phyloP scores from a whole-genome alignment of 2,797 vertebrate genomes.

The Artibeus jamaicensis region DNA sequence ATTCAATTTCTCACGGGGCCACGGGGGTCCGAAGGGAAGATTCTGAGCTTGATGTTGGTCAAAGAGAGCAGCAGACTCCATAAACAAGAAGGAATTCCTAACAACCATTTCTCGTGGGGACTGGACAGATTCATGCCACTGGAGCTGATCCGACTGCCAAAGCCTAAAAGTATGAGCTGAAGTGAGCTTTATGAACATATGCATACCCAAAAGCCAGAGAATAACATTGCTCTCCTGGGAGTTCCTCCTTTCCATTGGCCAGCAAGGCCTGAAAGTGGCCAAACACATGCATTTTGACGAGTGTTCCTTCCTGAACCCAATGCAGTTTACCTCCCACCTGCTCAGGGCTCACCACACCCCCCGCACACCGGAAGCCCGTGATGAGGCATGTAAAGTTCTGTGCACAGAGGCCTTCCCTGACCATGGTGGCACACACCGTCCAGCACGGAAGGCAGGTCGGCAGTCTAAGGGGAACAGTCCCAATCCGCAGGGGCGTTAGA shows the following conservation, averaged over 20 bases:
- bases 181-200: background rate
- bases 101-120: background rate
- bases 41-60: background rate
- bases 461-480: background rate
- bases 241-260: background rate
- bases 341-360: no score
- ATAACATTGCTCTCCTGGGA: background rate
- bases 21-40: background rate
- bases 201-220: background rate
- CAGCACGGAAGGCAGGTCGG: no score
- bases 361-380: background rate
- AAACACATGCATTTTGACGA: background rate
- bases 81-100: background rate
- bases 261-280: background rate
- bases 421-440: accelerated
- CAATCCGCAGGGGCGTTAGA: background rate
- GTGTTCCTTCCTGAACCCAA: background rate
- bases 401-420: background rate
- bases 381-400: background rate
- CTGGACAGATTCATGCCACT: background rate
- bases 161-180: background rate
- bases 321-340: no score
- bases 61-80: background rate
- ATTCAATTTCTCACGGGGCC: background rate
- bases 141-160: background rate